These are phyloP conservation scores for Megaceryle torquata DNA, from an alignment of 2,113 vertebrate species.

Conservation along the genomic window DNA sequence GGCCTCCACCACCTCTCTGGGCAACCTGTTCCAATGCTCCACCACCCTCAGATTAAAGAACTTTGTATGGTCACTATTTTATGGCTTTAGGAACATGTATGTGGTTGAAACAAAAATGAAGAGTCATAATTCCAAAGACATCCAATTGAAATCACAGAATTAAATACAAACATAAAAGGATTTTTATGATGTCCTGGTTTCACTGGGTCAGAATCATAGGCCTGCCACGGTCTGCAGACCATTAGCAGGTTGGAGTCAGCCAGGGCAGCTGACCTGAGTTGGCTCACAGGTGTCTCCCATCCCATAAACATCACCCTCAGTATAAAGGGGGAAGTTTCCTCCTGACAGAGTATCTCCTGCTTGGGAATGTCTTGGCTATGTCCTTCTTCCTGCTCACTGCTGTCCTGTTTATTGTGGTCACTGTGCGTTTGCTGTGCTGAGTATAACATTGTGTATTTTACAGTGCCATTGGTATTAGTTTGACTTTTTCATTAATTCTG, in stretches of 20 bases:
- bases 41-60: too few relatives aligned
- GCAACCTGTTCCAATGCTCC: too few relatives aligned
- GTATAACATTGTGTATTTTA: not conserved
- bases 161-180: slow-evolving; percentile 41
- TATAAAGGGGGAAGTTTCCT: not conserved
- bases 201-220: not conserved
- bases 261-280: not conserved
- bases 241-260: not conserved
- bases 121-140: not conserved
- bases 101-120: not conserved
- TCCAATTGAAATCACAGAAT: not conserved
- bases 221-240: not conserved
- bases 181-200: not conserved
- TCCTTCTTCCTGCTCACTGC: not conserved
- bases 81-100: not conserved
- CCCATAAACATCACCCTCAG: not conserved
- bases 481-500: not conserved
- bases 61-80: not conserved
- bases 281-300: not conserved
- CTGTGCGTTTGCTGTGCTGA: not conserved
- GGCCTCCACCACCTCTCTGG: too few relatives aligned
- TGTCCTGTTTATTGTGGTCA: not conserved
- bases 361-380: not conserved
- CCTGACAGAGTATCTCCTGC: too few relatives aligned
- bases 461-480: not conserved